Evolutionary conservation across 2,113 vertebrate genomes (phyloP).

Genomic region (Blennius ocellaris): DNA sequence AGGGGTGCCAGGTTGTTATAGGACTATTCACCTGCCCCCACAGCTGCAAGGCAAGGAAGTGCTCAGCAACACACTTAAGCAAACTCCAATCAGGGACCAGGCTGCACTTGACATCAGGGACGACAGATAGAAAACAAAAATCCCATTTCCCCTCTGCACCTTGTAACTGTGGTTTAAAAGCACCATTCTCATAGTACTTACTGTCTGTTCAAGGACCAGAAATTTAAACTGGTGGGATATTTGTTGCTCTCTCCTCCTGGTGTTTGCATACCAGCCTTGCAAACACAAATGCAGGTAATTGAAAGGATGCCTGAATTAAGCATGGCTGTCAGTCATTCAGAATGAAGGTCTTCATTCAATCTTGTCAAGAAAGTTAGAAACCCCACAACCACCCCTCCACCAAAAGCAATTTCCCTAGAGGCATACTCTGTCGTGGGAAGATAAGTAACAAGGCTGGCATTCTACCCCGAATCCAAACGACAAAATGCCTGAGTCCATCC

Average conservation of each 20-base stretch:
- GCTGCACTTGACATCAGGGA: constrained; percentile 36
- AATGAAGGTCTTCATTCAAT: constrained; percentile 33
- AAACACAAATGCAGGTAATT: constrained; percentile 31
- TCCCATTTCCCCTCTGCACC: constrained; percentile 47
- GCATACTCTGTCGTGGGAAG: constrained; percentile 50
- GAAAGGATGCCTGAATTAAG: constrained; percentile 13
- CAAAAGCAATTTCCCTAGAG: constrained; percentile 61
- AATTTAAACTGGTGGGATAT: no score
- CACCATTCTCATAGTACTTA: constrained; percentile 2
- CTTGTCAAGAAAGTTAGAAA: constrained; percentile 25
- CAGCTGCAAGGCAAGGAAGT: constrained; percentile 38
- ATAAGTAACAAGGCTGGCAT: constrained; percentile 77
- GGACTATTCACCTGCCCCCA: constrained; percentile 39
- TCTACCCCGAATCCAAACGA: constrained; percentile 64
- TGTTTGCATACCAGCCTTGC: constrained; percentile 25
- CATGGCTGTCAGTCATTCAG: neutral
- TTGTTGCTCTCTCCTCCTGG: constrained; percentile 16
- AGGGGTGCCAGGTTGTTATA: constrained; percentile 27
- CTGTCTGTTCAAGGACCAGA: constrained; percentile 36
- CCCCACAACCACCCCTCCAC: neutral
- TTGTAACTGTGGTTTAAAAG: constrained; percentile 43
- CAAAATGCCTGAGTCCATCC: constrained; percentile 68
- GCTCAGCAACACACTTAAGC: constrained; percentile 28
- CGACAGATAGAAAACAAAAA: constrained; percentile 33
- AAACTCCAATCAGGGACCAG: constrained; percentile 49